Evolutionary conservation across 2,797 vertebrate genomes (phyloP), one percentile per base, ranked within the genome.

Genomic region (Siniperca obscura): DNA sequence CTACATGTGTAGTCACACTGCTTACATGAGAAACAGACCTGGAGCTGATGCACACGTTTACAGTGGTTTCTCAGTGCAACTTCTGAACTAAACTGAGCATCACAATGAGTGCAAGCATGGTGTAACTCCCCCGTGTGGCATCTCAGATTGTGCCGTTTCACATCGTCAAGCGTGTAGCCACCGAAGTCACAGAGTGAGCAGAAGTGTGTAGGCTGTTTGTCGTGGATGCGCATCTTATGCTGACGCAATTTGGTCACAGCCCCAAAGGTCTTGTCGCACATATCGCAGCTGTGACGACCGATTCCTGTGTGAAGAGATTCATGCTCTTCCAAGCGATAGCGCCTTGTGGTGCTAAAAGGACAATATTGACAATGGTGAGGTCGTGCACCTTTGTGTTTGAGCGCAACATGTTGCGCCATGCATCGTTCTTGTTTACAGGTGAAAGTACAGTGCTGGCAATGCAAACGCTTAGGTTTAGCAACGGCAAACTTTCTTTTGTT

Each of bases 261-360:
- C 38, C 98, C 98, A 0, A 99, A 99, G 1, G 97, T 98, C 83
- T 97, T 97, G 52, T 85, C 70, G 38, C 98, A 99, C 61, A 90
- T 68, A 4, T 92, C 48, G 0, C 98, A 99, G 72, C 90, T n/a
- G 30, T 98, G 96, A 12, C 98, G 97, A 4, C 98, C 98, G 52
- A 97, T 80, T 0, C 98, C 97, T 0, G 98, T 99, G 93, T 99
- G 98, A 75, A 97, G 92, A 44, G 98, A 98, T 88, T 97, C 96
- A 50, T 99, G 98, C 10, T 98, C 97, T 8, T 98, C 96, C 75
- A 99, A 84, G 17, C 98, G 96, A 82, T 99, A 98, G 12, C 96
- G 96, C 2, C 97, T 94, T 0, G 96, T 95, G 66, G 97, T 98
- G 90, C 96, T 97, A 85, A 99, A 99, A 34, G 96, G 93, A 0